Conservation (phyloP, 1,140 invertebrate genomes). For the Parasteatoda tepidariorum region DNA sequence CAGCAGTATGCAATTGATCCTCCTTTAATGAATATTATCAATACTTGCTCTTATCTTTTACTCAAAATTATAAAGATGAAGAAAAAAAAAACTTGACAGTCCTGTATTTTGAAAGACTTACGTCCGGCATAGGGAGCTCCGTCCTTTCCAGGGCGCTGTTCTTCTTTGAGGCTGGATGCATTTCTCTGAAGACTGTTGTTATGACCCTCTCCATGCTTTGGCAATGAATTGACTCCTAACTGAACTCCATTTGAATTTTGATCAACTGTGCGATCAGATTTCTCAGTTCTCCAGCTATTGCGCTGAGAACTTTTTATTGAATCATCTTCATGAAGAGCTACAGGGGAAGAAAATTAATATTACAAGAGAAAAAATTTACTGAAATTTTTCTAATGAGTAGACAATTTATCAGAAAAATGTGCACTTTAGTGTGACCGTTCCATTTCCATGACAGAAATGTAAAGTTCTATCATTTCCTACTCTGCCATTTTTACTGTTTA, state of each 20-base stretch:
- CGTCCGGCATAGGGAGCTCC: constrained; percentile 28
- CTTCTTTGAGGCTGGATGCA: not conserved
- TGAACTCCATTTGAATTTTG: not conserved
- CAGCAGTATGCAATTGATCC: too few relatives aligned
- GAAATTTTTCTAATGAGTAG: too few relatives aligned
- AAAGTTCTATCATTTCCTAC: too few relatives aligned
- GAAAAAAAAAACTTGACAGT: too few relatives aligned
- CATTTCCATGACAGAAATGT: too few relatives aligned
- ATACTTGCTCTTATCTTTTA: too few relatives aligned
- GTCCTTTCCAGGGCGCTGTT: not conserved
- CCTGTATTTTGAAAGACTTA: constrained; percentile 2
- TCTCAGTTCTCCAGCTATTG: constrained; percentile 15
- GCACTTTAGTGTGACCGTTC: too few relatives aligned
- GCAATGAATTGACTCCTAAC: not conserved
- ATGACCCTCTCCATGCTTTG: not conserved
- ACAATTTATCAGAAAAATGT: too few relatives aligned
- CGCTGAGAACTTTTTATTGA: constrained; percentile 7
- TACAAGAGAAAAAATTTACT: too few relatives aligned
- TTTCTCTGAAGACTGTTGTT: constrained; percentile 7
- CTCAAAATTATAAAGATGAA: too few relatives aligned
- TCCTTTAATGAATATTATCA: too few relatives aligned
- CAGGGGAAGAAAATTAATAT: not conserved
- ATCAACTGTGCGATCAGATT: not conserved
- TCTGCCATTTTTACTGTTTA: too few relatives aligned
- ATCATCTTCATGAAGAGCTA: constrained; percentile 7